These are phyloP conservation scores for Mellilla xanthometata DNA, from an alignment of 2,888 invertebrate genomes.

Conservation along the genomic window DNA sequence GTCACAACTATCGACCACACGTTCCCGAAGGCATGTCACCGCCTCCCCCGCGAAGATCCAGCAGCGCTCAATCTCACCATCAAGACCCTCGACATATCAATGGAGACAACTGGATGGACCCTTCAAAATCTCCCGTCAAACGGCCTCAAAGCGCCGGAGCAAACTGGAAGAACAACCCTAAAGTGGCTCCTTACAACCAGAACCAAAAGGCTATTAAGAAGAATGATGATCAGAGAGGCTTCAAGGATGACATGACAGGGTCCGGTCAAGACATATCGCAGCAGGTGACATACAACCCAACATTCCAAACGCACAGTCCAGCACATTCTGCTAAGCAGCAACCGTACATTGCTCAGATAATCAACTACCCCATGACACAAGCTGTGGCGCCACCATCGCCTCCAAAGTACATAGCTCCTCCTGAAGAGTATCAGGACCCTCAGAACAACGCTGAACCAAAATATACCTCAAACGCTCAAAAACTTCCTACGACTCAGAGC, in stretches of 20 bases:
- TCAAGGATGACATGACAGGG: constrained; percentile 53
- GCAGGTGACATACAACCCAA: constrained; percentile 76
- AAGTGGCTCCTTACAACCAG: constrained; percentile 67
- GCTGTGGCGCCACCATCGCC: constrained; percentile 73
- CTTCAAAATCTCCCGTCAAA: constrained; percentile 69
- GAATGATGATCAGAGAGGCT: constrained; percentile 61
- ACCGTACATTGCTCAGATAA: constrained; percentile 75
- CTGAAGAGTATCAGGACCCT: constrained; percentile 76
- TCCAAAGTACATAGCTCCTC: constrained; percentile 73
- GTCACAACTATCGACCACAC: constrained; percentile 55
- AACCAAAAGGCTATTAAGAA: constrained; percentile 69
- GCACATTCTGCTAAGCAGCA: constrained; percentile 72
- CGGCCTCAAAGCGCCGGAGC: constrained; percentile 71
- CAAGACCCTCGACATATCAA: constrained; percentile 61
- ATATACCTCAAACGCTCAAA: constrained; percentile 41
- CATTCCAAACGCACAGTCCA: constrained; percentile 80
- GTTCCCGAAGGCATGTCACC: constrained; percentile 70
- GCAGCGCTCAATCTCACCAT: constrained; percentile 65
- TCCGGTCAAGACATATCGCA: constrained; percentile 67
- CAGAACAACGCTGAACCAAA: constrained; percentile 63
- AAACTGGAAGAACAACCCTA: constrained; percentile 72
- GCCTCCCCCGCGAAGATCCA: constrained; percentile 64
- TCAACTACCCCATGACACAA: constrained; percentile 74
- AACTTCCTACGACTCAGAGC: constrained; percentile 41
- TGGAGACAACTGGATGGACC: constrained; percentile 70